A percentile compares a stretch with the other conserved stretches of the same genome.
Evolutionary conservation across 2,888 invertebrate genomes (phyloP).

Genomic region (Pristionchus japonicus): DNA sequence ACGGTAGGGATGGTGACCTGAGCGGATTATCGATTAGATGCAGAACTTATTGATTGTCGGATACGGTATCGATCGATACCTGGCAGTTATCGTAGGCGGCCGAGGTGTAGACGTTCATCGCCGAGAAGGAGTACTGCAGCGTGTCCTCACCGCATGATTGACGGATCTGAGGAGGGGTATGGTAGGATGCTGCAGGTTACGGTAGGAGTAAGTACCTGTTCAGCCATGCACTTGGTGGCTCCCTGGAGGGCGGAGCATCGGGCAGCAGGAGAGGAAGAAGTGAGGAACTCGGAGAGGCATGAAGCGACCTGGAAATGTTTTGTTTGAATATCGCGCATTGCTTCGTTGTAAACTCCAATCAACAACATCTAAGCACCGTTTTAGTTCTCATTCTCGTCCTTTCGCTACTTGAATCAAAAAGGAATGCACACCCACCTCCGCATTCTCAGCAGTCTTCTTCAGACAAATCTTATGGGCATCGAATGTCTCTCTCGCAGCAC

Average conservation of each 20-base stretch:
- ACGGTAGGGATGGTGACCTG: constrained; percentile 53
- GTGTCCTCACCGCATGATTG: constrained; percentile 50
- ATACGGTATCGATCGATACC: constrained; percentile 40
- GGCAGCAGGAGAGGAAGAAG: constrained; percentile 45
- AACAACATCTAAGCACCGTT: too few relatives aligned
- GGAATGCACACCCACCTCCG: constrained; percentile 41
- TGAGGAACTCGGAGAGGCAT: constrained; percentile 53
- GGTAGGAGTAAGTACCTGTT: constrained; percentile 31
- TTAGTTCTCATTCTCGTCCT: neutral
- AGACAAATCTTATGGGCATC: constrained; percentile 61
- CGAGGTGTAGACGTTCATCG: constrained; percentile 51
- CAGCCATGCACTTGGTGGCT: constrained; percentile 50
- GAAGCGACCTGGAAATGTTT: constrained; percentile 39
- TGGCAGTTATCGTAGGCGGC: constrained; percentile 48
- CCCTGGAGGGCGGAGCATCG: constrained; percentile 48
- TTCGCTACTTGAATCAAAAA: neutral
- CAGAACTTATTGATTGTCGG: constrained; percentile 1
- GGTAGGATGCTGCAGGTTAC: neutral
- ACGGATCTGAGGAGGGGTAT: constrained; percentile 13
- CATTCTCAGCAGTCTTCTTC: constrained; percentile 49
- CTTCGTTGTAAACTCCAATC: too few relatives aligned
- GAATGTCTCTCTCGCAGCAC: constrained; percentile 54
- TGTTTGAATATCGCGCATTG: too few relatives aligned
- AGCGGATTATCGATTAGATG: neutral
- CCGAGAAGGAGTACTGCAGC: constrained; percentile 50